phyloP scores from a whole-genome alignment of 2,888 invertebrate genomes.

The Synergus japonicus region DNA sequence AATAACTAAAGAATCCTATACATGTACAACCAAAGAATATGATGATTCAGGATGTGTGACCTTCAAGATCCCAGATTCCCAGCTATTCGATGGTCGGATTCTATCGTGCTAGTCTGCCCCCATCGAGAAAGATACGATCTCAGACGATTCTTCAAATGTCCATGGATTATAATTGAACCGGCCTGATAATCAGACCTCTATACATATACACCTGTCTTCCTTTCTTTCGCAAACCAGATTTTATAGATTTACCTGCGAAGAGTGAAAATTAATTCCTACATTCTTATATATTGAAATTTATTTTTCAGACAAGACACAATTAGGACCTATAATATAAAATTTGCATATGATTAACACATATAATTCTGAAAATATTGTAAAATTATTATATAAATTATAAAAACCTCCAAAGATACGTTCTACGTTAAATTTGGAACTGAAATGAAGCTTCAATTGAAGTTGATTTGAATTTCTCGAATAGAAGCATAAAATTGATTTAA shows the following conservation, averaged over 20 bases:
- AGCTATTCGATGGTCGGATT: conserved; percentile 26
- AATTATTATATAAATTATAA: too few species aligned
- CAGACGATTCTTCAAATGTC: conserved; percentile 36
- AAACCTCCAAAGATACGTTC: too few species aligned
- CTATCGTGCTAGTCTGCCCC: conserved; percentile 3
- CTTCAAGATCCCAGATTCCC: conserved; percentile 9
- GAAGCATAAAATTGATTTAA: not conserved
- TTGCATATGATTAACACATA: too few species aligned
- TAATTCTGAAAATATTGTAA: too few species aligned
- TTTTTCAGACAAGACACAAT: too few species aligned
- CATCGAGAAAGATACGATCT: conserved; percentile 29
- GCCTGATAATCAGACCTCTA: conserved; percentile 30
- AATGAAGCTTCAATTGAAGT: not conserved
- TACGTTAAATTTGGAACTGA: too few species aligned
- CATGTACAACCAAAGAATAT: not conserved
- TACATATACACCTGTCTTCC: conserved; percentile 11
- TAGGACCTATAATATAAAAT: not conserved
- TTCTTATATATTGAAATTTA: not conserved
- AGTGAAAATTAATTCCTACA: not conserved
- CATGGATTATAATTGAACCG: conserved; percentile 25
- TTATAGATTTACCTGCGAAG: not conserved
- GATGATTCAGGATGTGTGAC: conserved; percentile 24
- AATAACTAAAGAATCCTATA: not conserved
- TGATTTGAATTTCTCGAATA: conserved; percentile 10
- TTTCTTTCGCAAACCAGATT: conserved; percentile 27